Evolutionary conservation across 2,888 invertebrate species (phyloP).

Genomic region (Eilema sororculum): DNA sequence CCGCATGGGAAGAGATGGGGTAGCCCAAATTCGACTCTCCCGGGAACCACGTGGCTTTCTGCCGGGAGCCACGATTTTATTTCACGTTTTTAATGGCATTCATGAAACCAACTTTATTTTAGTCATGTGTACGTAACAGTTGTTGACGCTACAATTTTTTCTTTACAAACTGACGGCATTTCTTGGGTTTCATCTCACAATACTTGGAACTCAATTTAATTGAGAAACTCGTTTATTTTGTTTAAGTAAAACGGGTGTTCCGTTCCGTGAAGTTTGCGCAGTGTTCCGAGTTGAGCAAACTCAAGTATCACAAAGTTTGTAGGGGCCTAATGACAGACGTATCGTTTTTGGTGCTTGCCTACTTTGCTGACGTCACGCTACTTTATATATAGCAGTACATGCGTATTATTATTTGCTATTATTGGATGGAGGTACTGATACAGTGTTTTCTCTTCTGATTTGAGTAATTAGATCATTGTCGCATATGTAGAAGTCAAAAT

Average conservation of each 20-base stretch:
- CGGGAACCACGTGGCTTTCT: no score
- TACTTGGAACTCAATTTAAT: conserved; percentile 37
- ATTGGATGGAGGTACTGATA: neutral
- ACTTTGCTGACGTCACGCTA: neutral
- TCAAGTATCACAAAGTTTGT: conserved; percentile 41
- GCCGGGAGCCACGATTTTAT: no score
- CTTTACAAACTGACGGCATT: conserved; percentile 10
- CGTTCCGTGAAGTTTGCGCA: conserved; percentile 41
- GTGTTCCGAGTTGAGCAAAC: conserved; percentile 28
- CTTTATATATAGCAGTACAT: neutral
- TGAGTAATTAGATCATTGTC: neutral
- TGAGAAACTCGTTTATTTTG: conserved; percentile 46
- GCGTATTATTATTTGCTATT: neutral
- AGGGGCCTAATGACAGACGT: conserved; percentile 41
- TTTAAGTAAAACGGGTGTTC: conserved; percentile 35
- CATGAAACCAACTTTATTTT: no score
- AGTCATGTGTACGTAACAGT: neutral
- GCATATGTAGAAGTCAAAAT: no score
- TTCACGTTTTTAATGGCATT: no score
- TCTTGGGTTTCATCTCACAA: conserved; percentile 37
- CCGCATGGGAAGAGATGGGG: no score
- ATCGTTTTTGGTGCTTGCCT: conserved; percentile 31
- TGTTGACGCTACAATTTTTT: conserved; percentile 2
- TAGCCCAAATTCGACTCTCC: no score
- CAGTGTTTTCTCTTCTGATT: neutral